Evolutionary conservation across 2,113 vertebrate species (phyloP).

Genomic region (Leucosticte australis): DNA sequence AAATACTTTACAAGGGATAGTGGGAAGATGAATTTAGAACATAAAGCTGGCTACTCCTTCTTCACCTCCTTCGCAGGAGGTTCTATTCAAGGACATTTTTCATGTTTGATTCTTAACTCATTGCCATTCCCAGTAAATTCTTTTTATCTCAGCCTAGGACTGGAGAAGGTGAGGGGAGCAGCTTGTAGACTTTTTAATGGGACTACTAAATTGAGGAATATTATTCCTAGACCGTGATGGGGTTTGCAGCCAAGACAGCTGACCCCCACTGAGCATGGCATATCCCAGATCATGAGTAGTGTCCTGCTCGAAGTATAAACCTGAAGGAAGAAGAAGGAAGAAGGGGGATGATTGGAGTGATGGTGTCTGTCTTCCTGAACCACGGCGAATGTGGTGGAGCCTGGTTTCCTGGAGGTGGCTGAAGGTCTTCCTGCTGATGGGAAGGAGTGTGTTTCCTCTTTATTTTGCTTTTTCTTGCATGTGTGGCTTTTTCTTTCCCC

Average conservation of each 20-base stretch:
- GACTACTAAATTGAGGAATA: neutral
- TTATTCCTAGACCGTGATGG: neutral
- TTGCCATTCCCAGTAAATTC: neutral
- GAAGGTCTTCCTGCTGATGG: neutral
- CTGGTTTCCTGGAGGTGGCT: neutral
- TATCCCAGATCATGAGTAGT: neutral
- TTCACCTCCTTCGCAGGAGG: neutral
- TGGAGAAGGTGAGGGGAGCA: neutral
- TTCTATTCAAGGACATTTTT: neutral
- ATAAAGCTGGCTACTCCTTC: slow-evolving; percentile 33
- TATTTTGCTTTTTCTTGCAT: neutral
- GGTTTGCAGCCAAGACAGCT: neutral
- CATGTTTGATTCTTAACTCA: neutral
- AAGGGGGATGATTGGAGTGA: neutral
- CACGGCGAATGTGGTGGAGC: neutral
- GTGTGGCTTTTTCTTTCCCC: neutral
- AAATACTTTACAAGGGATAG: neutral
- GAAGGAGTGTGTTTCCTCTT: neutral
- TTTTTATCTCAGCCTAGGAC: neutral
- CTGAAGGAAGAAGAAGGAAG: neutral
- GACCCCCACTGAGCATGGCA: rapidly evolving
- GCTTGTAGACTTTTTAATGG: neutral
- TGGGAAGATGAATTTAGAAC: neutral
- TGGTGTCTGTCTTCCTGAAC: neutral
- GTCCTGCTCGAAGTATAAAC: neutral